Base-by-base conservation (phyloP, 2,888 invertebrate species). In the Eupithecia dodoneata region DNA sequence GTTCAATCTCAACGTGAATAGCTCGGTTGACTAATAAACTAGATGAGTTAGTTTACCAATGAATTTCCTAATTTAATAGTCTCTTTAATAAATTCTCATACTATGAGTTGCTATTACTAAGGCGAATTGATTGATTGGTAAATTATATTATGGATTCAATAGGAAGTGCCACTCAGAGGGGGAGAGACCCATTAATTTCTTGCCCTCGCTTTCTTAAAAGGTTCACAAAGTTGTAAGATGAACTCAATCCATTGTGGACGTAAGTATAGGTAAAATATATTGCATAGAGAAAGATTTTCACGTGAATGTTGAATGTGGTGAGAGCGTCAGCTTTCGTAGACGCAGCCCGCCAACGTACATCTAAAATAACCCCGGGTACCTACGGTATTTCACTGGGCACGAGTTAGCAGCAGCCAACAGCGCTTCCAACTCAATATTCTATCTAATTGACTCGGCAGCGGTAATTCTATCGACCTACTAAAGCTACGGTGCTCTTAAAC, bases 311-410 rank as follows among this genome's bases (percentile, higher is more conserved):
- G 73, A 74, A 52, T 67, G 67, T 69, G 70, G 67, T 63, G 86
- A 82, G 85, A 85, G 85, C 90, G 89, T 89, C 88, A 87, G 88
- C 85, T 85, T 86, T 86, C 83, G 87, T 88, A 90, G 89, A 90
- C 90, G 90, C 88, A 90, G 87, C 86, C 88, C 91, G 90, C 92
- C 90, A 93, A 92, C 93, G 90, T 91, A 89, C 85, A 83, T 91
- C 91, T 83, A 89, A 94, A 94, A 94, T 94, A 94, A 93, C 91
- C 92, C 86, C 83, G 85, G 83, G 84, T 87, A 85, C 87, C 87
- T 90, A 88, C 87, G 88, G 90, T 88, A 90, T 92, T 91, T 90
- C 87, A 90, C 88, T 87, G 87, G 88, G 87, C 87, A 89, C 86
- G 66, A 85, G 83, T 83, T 83, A 80, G 83, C 84, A 82, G 82